Evolutionary conservation across 2,888 invertebrate species (phyloP).

Genomic region (Eucriotettix oculatus): DNA sequence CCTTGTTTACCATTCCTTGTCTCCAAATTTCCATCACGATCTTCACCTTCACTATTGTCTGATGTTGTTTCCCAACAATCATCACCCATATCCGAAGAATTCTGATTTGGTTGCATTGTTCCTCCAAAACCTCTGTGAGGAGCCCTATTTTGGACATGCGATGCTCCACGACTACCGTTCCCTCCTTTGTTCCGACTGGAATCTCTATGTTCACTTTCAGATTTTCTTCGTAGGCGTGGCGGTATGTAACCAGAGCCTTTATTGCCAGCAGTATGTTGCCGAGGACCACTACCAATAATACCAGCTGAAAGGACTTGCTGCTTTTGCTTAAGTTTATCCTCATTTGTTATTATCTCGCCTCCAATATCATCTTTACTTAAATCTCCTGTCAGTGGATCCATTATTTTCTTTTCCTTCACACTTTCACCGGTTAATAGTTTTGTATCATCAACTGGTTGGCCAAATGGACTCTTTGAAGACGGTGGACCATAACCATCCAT

Average conservation of each 20-base stretch:
- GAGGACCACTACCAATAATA: slow-evolving; percentile 31
- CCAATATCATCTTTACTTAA: slow-evolving; percentile 9
- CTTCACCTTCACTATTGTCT: slow-evolving; percentile 52
- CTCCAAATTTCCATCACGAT: slow-evolving; percentile 20
- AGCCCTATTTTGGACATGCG: slow-evolving; percentile 19
- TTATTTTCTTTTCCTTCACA: slow-evolving; percentile 18
- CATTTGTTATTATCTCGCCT: slow-evolving; percentile 7
- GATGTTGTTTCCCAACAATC: slow-evolving; percentile 70
- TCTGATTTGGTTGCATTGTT: slow-evolving; percentile 20
- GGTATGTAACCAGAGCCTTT: slow-evolving; percentile 9
- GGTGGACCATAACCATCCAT: slow-evolving; percentile 68
- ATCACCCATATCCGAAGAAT: slow-evolving; percentile 29
- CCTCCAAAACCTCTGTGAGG: slow-evolving; percentile 19
- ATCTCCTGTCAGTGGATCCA: slow-evolving; percentile 1
- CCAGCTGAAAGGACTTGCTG: slow-evolving; percentile 51
- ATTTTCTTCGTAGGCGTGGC: slow-evolving; percentile 12
- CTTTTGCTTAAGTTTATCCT: slow-evolving; percentile 47
- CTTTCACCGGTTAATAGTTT: slow-evolving; percentile 17
- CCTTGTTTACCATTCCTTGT: slow-evolving; percentile 21
- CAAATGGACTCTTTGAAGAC: slow-evolving; percentile 60
- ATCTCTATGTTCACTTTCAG: slow-evolving; percentile 9
- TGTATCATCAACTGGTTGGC: slow-evolving; percentile 21
- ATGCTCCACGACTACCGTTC: background rate
- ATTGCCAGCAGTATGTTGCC: slow-evolving; percentile 17
- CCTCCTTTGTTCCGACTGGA: slow-evolving; percentile 9